Evolutionary conservation across 2,797 vertebrate genomes (phyloP).

Genomic region (Chromis chromis): DNA sequence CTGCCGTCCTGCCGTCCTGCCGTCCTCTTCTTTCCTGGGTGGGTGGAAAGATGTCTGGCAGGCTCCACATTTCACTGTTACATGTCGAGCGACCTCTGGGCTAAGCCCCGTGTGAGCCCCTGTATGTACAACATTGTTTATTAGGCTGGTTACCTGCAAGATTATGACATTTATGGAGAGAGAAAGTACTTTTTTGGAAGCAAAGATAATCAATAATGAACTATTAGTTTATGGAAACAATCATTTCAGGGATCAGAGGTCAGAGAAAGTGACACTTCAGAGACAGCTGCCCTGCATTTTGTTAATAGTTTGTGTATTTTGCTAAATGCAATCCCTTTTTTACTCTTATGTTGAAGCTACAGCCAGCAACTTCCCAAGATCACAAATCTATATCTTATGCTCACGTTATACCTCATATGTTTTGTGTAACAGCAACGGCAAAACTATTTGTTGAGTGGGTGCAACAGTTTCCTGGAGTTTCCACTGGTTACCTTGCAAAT

Average conservation of each 20-base stretch:
- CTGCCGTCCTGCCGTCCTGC: conserved; percentile 11
- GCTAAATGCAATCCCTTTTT: no score
- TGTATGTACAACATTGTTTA: background rate
- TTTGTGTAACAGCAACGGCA: background rate
- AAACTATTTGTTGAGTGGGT: background rate
- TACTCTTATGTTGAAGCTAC: background rate
- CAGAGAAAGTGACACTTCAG: background rate
- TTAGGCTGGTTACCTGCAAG: background rate
- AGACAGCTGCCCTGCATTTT: background rate
- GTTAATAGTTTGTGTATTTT: background rate
- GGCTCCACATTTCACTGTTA: conserved; percentile 70
- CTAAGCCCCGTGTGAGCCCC: conserved; percentile 14
- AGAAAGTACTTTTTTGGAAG: no score
- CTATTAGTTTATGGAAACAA: no score
- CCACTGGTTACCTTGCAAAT: background rate
- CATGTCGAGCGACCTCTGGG: conserved; percentile 42
- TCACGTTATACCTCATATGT: background rate
- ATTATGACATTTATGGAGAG: background rate
- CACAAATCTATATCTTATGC: background rate
- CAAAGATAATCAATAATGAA: background rate
- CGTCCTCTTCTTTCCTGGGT: conserved; percentile 2
- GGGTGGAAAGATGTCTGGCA: conserved; percentile 66
- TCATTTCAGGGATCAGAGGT: no score
- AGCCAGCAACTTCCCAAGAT: background rate
- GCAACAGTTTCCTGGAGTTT: background rate